Evolutionary conservation across 2,113 vertebrate species (phyloP).

Genomic region (Callospermophilus lateralis): DNA sequence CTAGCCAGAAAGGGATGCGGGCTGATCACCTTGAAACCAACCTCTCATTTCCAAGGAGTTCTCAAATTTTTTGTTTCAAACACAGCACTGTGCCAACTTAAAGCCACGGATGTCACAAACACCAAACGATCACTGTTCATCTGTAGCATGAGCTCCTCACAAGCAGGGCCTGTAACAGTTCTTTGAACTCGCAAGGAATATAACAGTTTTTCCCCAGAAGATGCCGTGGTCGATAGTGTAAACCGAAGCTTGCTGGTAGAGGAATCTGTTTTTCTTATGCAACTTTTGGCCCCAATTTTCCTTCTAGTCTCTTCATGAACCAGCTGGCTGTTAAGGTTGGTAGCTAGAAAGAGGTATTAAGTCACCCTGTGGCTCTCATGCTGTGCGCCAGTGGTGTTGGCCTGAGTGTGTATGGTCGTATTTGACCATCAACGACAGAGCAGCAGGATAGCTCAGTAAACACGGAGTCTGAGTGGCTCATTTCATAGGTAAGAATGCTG

Average conservation of each 20-base stretch:
- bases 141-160: neutral
- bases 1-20: neutral
- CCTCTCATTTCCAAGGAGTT: neutral
- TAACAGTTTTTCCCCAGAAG: neutral
- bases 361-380: neutral
- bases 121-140: neutral
- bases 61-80: neutral
- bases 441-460: neutral
- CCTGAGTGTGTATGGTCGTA: too few relatives aligned
- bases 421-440: neutral
- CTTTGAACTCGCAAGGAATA: neutral
- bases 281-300: too few relatives aligned
- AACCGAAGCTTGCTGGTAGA: neutral
- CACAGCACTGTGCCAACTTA: neutral
- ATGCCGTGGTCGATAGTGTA: too few relatives aligned
- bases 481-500: neutral
- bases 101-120: neutral
- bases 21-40: neutral
- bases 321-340: neutral
- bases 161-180: neutral
- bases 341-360: neutral
- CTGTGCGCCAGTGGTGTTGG: neutral
- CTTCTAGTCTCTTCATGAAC: neutral
- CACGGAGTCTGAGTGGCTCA: neutral
- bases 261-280: neutral